Evolutionary conservation across 2,888 invertebrate species (phyloP), one percentile per base, ranked within the genome.

Genomic region (Silvanus unidentatus): DNA sequence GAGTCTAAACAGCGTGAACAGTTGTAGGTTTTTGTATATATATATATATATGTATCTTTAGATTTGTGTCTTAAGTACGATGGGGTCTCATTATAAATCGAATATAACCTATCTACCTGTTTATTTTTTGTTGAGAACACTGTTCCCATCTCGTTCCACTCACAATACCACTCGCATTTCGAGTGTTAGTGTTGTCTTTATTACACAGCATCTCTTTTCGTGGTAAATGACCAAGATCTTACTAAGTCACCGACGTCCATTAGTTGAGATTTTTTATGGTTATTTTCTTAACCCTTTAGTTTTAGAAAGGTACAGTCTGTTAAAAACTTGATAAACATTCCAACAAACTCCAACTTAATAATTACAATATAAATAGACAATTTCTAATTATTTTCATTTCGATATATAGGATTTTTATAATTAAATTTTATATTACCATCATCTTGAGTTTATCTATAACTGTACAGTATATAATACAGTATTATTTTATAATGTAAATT

Each of bases 251-350:
- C 49, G 55, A 54, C 56, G 60, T 53, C 58, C 62, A 62, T 64
- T 63, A 60, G 61, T 57, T 62, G 47, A 49, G 50, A 62, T 60
- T 63, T 63, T 64, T 64, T 64, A 63, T 62, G 58, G 59, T 54
- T 57, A 57, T 59, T 56, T 58, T 63, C 58, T 55, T 64, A 62
- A 64, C 61, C 62, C 64, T 60, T 63, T 57, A 51, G 60, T 62
- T 62, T 62, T 58, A 55, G 57, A 50, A 55, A 53, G 54, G 63
- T 63, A 64, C 62, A 64, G 59, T 54, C 55, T 43, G 48, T 42
- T 40, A 41, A 50, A 54, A 50, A 44, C 12, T 22, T 22, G 4
- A 22, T 5, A 22, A 22, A n/a, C n/a, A n/a, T n/a, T n/a, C n/a
- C n/a, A n/a, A n/a, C n/a, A n/a, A n/a, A n/a, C n/a, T n/a, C n/a